A percentile compares a stretch with the other conserved stretches of the same genome.
phyloP scores from a whole-genome alignment of 2,888 invertebrate species.

The Isoperla grammatica region DNA sequence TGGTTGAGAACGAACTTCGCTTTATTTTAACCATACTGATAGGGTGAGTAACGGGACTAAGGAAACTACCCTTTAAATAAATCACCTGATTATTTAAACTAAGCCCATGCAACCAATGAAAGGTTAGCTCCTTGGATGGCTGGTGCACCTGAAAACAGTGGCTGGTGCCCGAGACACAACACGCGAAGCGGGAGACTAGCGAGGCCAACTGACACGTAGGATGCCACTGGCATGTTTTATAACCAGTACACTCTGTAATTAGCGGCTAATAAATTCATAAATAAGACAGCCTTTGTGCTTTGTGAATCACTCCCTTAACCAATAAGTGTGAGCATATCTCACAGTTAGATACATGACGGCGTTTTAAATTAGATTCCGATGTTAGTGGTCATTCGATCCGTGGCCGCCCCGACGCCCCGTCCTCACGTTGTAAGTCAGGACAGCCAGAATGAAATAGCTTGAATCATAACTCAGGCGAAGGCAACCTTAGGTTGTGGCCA shows the following conservation, averaged over 20 bases:
- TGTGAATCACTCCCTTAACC: slow-evolving; percentile 9
- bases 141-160: too few relatives aligned
- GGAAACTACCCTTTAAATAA: too few relatives aligned
- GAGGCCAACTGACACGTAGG: slow-evolving; percentile 23
- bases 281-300: slow-evolving; percentile 18
- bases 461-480: too few relatives aligned
- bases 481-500: too few relatives aligned
- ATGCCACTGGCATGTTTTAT: slow-evolving; percentile 26
- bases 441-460: too few relatives aligned
- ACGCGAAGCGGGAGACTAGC: neutral
- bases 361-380: slow-evolving; percentile 29
- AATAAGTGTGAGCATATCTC: slow-evolving; percentile 19
- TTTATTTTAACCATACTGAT: too few relatives aligned
- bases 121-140: too few relatives aligned
- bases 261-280: slow-evolving; percentile 25
- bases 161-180: neutral
- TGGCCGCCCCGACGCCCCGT: too few relatives aligned
- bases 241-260: slow-evolving; percentile 26
- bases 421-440: too few relatives aligned
- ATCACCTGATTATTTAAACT: too few relatives aligned
- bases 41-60: too few relatives aligned
- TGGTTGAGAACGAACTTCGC: neutral
- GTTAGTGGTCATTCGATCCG: neutral
- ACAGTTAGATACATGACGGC: slow-evolving; percentile 14
- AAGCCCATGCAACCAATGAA: too few relatives aligned